A percentile compares a stretch with the other conserved stretches of the same genome.
Conservation (phyloP, 2,888 invertebrate species). For the Lycocerus yunnanus region DNA sequence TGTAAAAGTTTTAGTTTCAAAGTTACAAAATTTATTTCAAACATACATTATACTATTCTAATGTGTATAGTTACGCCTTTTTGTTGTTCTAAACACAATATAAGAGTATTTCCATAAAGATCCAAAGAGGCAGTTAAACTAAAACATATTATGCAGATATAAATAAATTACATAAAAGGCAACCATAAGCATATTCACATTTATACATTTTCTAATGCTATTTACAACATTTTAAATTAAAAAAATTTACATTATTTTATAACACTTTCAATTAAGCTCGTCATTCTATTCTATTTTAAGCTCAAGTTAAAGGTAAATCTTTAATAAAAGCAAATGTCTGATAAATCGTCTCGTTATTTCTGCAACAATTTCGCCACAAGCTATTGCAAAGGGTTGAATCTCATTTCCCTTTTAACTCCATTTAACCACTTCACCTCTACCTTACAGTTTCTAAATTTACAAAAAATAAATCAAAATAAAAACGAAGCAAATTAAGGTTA, state of each 20-base stretch:
- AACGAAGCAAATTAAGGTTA: neutral
- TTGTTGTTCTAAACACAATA: conserved; percentile 1
- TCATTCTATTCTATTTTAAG: neutral
- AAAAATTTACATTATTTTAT: neutral
- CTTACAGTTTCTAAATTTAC: neutral
- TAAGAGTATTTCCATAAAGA: neutral
- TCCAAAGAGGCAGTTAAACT: neutral
- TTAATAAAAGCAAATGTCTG: conserved; percentile 5
- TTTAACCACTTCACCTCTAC: neutral
- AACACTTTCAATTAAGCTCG: neutral
- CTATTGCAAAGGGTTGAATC: conserved; percentile 5
- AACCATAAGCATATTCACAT: neutral
- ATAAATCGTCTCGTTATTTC: conserved; percentile 21
- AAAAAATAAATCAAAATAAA: neutral
- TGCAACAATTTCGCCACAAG: conserved; percentile 15
- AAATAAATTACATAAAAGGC: neutral
- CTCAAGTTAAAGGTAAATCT: neutral
- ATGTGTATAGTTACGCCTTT: neutral
- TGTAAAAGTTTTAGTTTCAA: neutral
- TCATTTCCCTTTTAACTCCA: conserved; percentile 14
- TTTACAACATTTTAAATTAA: neutral
- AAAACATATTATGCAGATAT: neutral
- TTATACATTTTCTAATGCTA: neutral
- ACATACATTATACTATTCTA: conserved; percentile 1
- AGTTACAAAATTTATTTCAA: neutral